phyloP scores from a whole-genome alignment of 2,113 vertebrate species.

The Drymodes brunneopygia region DNA sequence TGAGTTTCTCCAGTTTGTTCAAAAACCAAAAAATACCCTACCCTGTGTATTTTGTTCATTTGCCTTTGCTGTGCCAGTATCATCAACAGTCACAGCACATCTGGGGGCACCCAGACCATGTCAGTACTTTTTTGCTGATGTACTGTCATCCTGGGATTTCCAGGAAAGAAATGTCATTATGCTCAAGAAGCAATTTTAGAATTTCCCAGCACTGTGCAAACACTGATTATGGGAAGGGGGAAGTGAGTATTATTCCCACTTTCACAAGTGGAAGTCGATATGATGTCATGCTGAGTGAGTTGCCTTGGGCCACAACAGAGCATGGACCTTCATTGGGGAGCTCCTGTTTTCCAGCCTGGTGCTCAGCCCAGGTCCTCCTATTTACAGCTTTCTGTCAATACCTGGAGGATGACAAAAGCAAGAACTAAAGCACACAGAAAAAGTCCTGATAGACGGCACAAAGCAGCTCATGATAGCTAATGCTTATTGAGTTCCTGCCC shows the following conservation, averaged over 20 bases:
- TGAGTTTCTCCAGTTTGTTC: background rate
- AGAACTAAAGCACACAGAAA: background rate
- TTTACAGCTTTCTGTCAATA: background rate
- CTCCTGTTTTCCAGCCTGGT: background rate
- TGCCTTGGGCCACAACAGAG: background rate
- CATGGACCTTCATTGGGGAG: too few relatives aligned
- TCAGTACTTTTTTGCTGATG: background rate
- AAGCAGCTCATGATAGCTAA: background rate
- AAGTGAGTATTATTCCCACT: background rate
- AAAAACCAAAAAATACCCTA: background rate
- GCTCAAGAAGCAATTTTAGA: background rate
- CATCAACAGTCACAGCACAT: background rate
- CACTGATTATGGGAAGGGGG: background rate
- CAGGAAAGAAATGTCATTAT: background rate
- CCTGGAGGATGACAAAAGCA: background rate
- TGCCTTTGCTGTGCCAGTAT: background rate
- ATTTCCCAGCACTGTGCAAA: background rate
- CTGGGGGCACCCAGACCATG: background rate
- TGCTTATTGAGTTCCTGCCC: background rate
- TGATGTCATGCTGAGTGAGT: accelerated
- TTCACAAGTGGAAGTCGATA: background rate
- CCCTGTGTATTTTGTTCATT: background rate
- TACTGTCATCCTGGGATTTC: background rate
- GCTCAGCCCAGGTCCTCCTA: background rate
- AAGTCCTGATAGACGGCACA: background rate